A percentile compares a stretch with the other conserved stretches of the same genome.
Evolutionary conservation across 2,888 invertebrate genomes (phyloP).

Genomic region (Drosophila lacicola): DNA sequence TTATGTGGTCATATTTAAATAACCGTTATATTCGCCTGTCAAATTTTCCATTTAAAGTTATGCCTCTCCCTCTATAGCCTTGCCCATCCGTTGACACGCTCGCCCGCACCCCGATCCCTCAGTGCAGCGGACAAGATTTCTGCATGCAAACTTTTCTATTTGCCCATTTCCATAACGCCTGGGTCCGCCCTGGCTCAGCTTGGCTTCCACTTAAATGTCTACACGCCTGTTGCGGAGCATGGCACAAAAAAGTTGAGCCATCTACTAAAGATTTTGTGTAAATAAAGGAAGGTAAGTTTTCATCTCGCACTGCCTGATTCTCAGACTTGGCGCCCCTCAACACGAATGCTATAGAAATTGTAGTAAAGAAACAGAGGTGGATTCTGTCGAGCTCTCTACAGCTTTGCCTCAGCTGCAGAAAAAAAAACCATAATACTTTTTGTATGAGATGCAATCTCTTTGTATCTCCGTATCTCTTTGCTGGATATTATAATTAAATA

Average conservation of each 20-base stretch:
- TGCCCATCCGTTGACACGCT: not conserved
- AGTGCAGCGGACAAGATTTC: constrained; percentile 28
- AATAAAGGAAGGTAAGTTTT: constrained; percentile 68
- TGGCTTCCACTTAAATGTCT: constrained; percentile 47
- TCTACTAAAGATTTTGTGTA: constrained; percentile 36
- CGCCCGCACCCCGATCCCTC: not conserved
- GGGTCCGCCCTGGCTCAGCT: constrained; percentile 1
- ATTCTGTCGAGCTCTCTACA: constrained; percentile 6
- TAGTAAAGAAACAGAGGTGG: not conserved
- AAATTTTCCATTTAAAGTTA: constrained; percentile 82
- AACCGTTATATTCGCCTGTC: constrained; percentile 75
- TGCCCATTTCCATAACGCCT: constrained; percentile 67
- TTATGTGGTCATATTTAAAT: constrained; percentile 69
- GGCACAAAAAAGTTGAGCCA: constrained; percentile 60
- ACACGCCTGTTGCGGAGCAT: constrained; percentile 37
- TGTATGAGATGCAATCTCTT: not conserved
- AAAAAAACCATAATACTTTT: constrained; percentile 6
- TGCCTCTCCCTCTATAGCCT: constrained; percentile 22
- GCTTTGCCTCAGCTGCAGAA: not conserved
- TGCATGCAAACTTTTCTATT: constrained; percentile 71
- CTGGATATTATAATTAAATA: not conserved
- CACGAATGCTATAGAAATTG: constrained; percentile 12
- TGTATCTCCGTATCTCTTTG: not conserved
- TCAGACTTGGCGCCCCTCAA: constrained; percentile 2
- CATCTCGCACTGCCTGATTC: constrained; percentile 26